phyloP scores from a whole-genome alignment of 2,797 vertebrate genomes.

The Rhinatrema bivittatum region DNA sequence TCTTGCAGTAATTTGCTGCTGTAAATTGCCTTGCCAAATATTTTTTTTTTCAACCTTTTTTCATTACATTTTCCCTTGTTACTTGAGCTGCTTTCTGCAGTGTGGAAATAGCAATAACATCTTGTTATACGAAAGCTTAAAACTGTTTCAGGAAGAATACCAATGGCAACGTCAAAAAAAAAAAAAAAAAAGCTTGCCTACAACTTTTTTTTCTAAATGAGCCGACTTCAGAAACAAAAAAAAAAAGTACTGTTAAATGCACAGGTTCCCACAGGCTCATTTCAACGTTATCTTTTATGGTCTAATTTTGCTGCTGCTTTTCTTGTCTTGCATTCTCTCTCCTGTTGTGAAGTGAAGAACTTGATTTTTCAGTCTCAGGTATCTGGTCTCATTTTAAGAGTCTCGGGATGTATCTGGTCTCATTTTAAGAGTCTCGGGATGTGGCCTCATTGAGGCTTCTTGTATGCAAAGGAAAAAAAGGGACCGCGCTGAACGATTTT shows the following conservation, averaged over 20 bases:
- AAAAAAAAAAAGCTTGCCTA: background rate
- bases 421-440: too few relatives aligned
- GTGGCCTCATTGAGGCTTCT: too few relatives aligned
- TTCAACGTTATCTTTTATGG: background rate
- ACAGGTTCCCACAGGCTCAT: background rate
- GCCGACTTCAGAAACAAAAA: background rate
- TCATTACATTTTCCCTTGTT: conserved; percentile 5
- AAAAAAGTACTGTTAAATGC: background rate
- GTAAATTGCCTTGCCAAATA: conserved; percentile 9
- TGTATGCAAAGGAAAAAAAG: too few relatives aligned
- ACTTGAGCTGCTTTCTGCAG: conserved; percentile 2
- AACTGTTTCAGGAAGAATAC: conserved; percentile 4
- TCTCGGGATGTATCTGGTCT: too few relatives aligned
- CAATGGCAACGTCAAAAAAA: too few relatives aligned
- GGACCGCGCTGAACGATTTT: too few relatives aligned
- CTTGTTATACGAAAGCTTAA: conserved; percentile 9
- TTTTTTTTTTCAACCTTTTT: conserved; percentile 17
- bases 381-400: too few relatives aligned
- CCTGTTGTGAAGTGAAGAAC: too few relatives aligned
- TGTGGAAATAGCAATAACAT: conserved; percentile 7
- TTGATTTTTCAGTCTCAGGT: too few relatives aligned
- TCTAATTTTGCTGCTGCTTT: too few relatives aligned
- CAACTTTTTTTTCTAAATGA: conserved; percentile 1
- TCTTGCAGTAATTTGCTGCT: conserved; percentile 2
- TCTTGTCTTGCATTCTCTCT: too few relatives aligned